A percentile compares a stretch with the other conserved stretches of the same genome.
phyloP scores from a whole-genome alignment of 2,888 invertebrate genomes.

The Sesia bembeciformis region DNA sequence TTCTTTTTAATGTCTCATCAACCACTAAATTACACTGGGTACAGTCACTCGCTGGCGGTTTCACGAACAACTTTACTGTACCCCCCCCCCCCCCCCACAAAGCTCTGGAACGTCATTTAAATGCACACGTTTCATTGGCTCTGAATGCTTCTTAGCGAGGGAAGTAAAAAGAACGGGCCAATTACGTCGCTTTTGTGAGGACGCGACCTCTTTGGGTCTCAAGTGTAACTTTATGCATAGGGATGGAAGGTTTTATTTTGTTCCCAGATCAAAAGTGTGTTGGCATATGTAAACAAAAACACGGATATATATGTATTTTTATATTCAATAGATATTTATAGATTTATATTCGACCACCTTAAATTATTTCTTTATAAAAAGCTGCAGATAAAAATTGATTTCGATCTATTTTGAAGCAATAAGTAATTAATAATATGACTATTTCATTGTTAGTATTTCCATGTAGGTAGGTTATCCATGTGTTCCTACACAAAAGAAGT shows the following conservation, averaged over 20 bases:
- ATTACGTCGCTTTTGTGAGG: constrained; percentile 70
- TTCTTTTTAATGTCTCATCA: constrained; percentile 51
- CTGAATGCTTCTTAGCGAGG: constrained; percentile 63
- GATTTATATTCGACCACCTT: too few species aligned
- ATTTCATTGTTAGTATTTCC: too few species aligned
- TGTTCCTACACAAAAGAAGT: too few species aligned
- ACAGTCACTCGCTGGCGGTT: constrained; percentile 60
- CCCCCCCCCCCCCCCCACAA: constrained; percentile 69
- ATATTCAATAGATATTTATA: too few species aligned
- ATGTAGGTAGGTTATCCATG: too few species aligned
- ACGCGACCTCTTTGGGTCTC: constrained; percentile 64
- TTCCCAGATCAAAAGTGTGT: not conserved
- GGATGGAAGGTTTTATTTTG: constrained; percentile 35
- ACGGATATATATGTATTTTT: too few species aligned
- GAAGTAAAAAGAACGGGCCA: constrained; percentile 73
- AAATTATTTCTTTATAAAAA: too few species aligned
- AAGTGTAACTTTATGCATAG: constrained; percentile 65
- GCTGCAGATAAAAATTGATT: too few species aligned
- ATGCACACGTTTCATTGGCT: constrained; percentile 75
- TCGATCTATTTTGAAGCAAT: too few species aligned
- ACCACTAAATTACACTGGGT: constrained; percentile 37
- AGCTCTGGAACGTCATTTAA: constrained; percentile 72
- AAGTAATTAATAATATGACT: too few species aligned
- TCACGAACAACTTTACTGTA: constrained; percentile 66
- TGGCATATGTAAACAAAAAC: too few species aligned